Conservation (phyloP, 2,797 vertebrate species). For the Acridotheres tristis region DNA sequence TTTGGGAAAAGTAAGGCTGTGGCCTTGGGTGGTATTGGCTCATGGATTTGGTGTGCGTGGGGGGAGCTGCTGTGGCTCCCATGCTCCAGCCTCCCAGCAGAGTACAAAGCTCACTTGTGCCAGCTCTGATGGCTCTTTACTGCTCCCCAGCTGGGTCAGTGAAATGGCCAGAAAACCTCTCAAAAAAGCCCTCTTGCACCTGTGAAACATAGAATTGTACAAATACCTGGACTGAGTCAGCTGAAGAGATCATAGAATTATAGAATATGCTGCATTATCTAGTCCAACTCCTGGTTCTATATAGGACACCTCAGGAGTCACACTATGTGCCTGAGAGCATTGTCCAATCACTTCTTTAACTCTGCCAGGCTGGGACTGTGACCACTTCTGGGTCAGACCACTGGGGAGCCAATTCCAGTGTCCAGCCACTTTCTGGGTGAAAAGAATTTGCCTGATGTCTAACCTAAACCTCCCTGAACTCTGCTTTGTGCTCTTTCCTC, state of each 20-base stretch:
- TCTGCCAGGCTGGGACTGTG: background rate
- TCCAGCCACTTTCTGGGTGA: background rate
- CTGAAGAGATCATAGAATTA: background rate
- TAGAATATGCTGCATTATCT: background rate
- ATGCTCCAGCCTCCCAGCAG: background rate
- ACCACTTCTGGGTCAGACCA: no score
- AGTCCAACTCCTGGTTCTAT: background rate
- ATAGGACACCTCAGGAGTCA: background rate
- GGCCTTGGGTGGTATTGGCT: rapidly evolving
- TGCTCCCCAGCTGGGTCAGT: background rate
- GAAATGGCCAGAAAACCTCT: background rate
- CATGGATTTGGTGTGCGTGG: background rate
- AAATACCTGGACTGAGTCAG: background rate
- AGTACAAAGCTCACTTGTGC: background rate
- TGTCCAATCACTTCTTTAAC: rapidly evolving
- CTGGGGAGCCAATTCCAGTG: background rate
- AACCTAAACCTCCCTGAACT: background rate
- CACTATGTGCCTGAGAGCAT: background rate
- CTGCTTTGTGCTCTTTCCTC: background rate
- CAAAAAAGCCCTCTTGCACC: background rate
- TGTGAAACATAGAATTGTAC: background rate
- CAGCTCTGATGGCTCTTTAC: background rate
- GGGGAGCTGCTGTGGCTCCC: background rate
- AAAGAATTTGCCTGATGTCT: background rate
- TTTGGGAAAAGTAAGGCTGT: background rate